Conservation (phyloP, 2,797 vertebrate species). For the Lepus oiostolus region DNA sequence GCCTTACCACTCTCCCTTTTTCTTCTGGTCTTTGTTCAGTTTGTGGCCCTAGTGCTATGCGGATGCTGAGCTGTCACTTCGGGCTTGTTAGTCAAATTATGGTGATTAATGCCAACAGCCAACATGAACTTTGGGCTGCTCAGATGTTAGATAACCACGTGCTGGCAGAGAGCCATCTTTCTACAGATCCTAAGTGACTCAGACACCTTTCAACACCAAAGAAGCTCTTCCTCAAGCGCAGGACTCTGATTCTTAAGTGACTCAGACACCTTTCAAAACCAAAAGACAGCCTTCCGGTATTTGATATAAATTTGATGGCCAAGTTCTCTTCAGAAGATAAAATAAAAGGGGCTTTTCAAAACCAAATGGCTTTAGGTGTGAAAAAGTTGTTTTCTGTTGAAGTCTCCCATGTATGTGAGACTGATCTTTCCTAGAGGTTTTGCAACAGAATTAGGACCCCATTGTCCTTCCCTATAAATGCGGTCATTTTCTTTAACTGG, state of each 20-base stretch:
- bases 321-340: conserved; percentile 58
- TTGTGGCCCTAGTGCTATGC: conserved; percentile 41
- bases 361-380: conserved; percentile 66
- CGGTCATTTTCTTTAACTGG: conserved; percentile 25
- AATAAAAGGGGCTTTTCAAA: conserved; percentile 67
- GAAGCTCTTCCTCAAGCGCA: conserved; percentile 74
- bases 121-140: conserved; percentile 79
- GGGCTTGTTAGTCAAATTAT: conserved; percentile 81
- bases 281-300: conserved; percentile 70
- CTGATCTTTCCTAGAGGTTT: not conserved
- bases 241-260: conserved; percentile 77
- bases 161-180: conserved; percentile 77
- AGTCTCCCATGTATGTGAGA: not conserved
- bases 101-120: conserved; percentile 85
- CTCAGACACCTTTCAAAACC: conserved; percentile 80
- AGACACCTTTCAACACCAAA: conserved; percentile 82
- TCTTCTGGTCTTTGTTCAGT: conserved; percentile 65
- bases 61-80: conserved; percentile 76
- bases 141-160: conserved; percentile 79
- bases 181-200: conserved; percentile 76
- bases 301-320: conserved; percentile 75
- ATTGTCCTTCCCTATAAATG: not conserved
- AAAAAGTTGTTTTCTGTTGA: not conserved
- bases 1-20: not conserved
- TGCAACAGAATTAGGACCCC: not conserved